Conservation (phyloP, 2,888 invertebrate species). For the Trilocha varians region DNA sequence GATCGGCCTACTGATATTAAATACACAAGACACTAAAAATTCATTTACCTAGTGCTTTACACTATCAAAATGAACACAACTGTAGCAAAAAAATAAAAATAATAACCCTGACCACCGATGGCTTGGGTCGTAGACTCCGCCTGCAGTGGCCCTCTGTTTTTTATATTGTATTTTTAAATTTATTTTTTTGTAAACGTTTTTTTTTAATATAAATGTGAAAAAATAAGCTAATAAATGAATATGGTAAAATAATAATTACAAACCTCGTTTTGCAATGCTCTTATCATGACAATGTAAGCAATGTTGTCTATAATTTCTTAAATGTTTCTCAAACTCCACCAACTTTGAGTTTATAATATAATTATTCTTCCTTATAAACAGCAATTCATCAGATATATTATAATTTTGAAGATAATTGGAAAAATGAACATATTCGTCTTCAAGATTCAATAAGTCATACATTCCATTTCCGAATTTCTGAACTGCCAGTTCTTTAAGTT, state of each 20-base stretch:
- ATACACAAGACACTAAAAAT: too few relatives aligned
- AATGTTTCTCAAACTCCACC: slow-evolving; percentile 12
- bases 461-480: slow-evolving; percentile 26
- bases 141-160: too few relatives aligned
- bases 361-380: slow-evolving; percentile 9
- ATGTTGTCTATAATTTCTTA: slow-evolving; percentile 19
- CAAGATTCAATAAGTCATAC: slow-evolving; percentile 30
- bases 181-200: too few relatives aligned
- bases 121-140: too few relatives aligned
- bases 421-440: slow-evolving; percentile 25
- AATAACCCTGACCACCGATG: too few relatives aligned
- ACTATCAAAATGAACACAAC: too few relatives aligned
- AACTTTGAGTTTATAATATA: slow-evolving; percentile 8
- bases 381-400: slow-evolving; percentile 1
- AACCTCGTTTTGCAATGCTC: not conserved
- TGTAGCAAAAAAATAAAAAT: too few relatives aligned
- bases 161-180: too few relatives aligned
- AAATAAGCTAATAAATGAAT: too few relatives aligned
- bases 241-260: not conserved
- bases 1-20: too few relatives aligned
- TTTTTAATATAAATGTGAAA: too few relatives aligned
- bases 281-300: slow-evolving; percentile 16
- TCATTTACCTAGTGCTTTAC: too few relatives aligned
- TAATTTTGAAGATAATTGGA: slow-evolving; percentile 2
- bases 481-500: slow-evolving; percentile 25